Conservation (phyloP, 2,888 invertebrate genomes). For the Malthinus flaveolus region DNA sequence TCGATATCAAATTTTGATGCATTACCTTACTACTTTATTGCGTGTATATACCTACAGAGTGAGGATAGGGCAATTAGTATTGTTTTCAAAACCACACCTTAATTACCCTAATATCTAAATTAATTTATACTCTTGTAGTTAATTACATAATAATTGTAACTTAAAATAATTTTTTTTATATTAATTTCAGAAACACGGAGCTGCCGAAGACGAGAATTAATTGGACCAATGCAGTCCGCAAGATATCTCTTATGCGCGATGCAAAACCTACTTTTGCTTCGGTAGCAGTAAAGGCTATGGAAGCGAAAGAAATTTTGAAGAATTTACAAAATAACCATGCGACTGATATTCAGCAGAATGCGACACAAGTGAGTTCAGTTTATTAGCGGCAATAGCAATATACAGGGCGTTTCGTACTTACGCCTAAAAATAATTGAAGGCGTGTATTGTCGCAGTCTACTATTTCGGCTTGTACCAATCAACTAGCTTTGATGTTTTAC, state of each 20-base stretch:
- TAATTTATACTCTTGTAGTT: slow-evolving; percentile 4
- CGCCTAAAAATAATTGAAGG: too few relatives aligned
- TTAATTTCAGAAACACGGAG: slow-evolving; percentile 19
- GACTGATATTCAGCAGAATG: slow-evolving; percentile 9
- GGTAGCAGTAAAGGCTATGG: slow-evolving; percentile 44
- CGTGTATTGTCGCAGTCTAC: too few relatives aligned
- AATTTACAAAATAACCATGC: slow-evolving; percentile 15
- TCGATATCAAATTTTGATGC: slow-evolving; percentile 12
- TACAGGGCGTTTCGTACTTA: too few relatives aligned
- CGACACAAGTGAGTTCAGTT: slow-evolving; percentile 3
- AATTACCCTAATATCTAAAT: slow-evolving; percentile 2
- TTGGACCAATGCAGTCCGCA: slow-evolving; percentile 47
- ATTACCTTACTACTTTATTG: slow-evolving; percentile 2
- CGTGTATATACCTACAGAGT: neutral
- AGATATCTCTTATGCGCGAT: slow-evolving; percentile 43
- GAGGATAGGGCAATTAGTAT: slow-evolving; percentile 1
- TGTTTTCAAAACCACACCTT: slow-evolving; percentile 4
- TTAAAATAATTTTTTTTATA: neutral
- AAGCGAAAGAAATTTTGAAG: slow-evolving; percentile 37
- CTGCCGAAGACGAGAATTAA: slow-evolving; percentile 36
- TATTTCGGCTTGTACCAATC: too few relatives aligned
- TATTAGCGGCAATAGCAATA: too few relatives aligned
- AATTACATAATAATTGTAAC: neutral
- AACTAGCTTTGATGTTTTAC: too few relatives aligned
- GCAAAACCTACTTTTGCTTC: slow-evolving; percentile 42